Conservation (phyloP, 2,888 invertebrate species). For the Biston betularia region DNA sequence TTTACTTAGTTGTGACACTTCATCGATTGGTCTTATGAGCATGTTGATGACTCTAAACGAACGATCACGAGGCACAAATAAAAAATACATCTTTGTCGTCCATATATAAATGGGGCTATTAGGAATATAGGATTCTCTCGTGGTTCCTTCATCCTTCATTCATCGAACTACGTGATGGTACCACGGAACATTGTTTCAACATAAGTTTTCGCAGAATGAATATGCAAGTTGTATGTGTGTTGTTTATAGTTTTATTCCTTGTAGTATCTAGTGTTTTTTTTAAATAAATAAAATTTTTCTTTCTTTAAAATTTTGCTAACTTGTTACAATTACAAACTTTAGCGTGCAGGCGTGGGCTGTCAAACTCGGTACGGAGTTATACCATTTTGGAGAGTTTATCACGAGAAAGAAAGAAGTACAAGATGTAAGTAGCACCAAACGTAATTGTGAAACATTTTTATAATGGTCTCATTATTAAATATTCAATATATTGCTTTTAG, state of each 20-base stretch:
- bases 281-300: too few relatives aligned
- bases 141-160: too few relatives aligned
- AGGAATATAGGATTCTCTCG: too few relatives aligned
- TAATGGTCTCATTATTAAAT: not conserved
- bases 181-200: not conserved
- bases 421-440: constrained; percentile 83
- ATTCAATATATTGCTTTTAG: constrained; percentile 66
- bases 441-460: not conserved
- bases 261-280: too few relatives aligned
- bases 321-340: constrained; percentile 36
- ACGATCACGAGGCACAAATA: too few relatives aligned
- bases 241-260: too few relatives aligned
- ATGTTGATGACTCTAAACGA: not conserved
- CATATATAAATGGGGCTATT: too few relatives aligned
- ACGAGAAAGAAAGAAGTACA: constrained; percentile 92
- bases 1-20: constrained; percentile 8
- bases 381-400: constrained; percentile 92
- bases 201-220: not conserved
- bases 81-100: too few relatives aligned
- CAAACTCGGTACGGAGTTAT: constrained; percentile 92
- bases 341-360: constrained; percentile 94
- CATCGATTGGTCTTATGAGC: constrained; percentile 9
- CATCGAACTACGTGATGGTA: too few relatives aligned
- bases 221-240: too few relatives aligned
- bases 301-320: not conserved